A percentile compares a stretch with the other conserved stretches of the same genome.
Conservation (phyloP, 2,113 vertebrate genomes). For the Apistogramma diplotaenia region DNA sequence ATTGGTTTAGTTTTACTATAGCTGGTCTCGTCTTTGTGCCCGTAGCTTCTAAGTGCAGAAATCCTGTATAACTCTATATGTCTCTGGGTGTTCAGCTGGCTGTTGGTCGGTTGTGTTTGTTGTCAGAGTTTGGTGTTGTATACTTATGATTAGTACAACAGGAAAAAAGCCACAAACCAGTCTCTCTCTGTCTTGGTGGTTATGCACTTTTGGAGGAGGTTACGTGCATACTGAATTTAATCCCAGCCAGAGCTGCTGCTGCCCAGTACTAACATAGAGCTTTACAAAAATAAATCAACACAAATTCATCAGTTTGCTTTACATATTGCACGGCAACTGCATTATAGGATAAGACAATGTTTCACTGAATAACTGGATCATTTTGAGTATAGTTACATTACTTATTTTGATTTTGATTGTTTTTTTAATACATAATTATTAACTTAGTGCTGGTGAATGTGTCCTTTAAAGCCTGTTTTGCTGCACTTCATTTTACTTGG, state of each 20-base stretch:
- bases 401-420: neutral
- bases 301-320: too few species aligned
- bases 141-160: too few species aligned
- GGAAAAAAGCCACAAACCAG: too few species aligned
- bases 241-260: too few species aligned
- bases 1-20: neutral
- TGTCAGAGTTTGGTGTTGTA: too few species aligned
- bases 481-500: neutral
- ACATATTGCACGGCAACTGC: too few species aligned
- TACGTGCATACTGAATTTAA: too few species aligned
- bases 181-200: too few species aligned
- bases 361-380: neutral
- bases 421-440: conserved; percentile 48
- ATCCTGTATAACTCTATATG: neutral
- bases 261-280: too few species aligned
- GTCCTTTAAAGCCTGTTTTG: neutral
- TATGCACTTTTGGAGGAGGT: too few species aligned
- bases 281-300: too few species aligned
- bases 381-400: neutral
- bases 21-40: neutral
- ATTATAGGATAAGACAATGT: too few species aligned
- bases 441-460: conserved; percentile 26
- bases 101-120: neutral
- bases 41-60: neutral
- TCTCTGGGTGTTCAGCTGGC: neutral